Evolutionary conservation across 2,113 vertebrate species (phyloP).

Genomic region (Mionectes macconnelli): DNA sequence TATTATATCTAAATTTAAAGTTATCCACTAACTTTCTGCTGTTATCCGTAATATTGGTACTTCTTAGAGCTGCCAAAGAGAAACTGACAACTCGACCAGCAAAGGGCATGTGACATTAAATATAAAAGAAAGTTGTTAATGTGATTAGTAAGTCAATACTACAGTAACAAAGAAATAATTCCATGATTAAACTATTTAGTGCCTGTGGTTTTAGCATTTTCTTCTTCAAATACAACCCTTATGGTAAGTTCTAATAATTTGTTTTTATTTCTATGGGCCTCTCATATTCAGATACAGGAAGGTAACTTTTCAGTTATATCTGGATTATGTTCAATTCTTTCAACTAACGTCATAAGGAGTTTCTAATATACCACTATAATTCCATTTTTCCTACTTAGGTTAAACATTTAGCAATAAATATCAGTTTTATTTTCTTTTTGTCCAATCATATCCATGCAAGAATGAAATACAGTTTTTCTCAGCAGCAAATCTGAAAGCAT

Average conservation of each 20-base stretch:
- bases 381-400: neutral
- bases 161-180: neutral
- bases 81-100: neutral
- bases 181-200: neutral
- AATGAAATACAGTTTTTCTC: neutral
- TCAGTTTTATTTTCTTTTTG: neutral
- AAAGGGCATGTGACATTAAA: neutral
- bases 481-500: neutral
- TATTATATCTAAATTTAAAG: neutral
- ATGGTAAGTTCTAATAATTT: neutral
- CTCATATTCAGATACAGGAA: neutral
- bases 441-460: neutral
- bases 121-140: neutral
- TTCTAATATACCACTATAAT: neutral
- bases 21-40: neutral
- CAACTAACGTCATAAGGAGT: neutral
- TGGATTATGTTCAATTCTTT: neutral
- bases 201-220: neutral
- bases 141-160: neutral
- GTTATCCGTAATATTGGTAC: neutral
- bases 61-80: neutral
- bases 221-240: neutral
- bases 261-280: neutral
- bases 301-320: neutral
- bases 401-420: neutral